Conservation (phyloP, 2,888 invertebrate genomes). For the Neocrepidodera transversa region DNA sequence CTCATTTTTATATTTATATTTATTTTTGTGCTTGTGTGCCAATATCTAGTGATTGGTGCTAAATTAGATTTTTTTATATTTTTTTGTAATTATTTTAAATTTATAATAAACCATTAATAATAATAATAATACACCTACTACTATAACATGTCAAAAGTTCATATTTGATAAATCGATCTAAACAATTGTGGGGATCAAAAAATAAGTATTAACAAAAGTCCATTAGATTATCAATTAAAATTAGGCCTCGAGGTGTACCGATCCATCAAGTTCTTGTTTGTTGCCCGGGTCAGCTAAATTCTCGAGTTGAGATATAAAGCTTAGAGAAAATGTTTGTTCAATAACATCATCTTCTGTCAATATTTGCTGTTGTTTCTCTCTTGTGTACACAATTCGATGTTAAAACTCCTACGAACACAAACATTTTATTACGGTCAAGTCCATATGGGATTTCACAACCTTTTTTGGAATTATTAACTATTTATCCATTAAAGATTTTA, state of each 20-base stretch:
- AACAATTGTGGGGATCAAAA: too few relatives aligned
- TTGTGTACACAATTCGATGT: not conserved
- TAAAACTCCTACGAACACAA: slow-evolving; percentile 7
- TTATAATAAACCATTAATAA: too few relatives aligned
- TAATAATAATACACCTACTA: too few relatives aligned
- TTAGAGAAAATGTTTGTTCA: slow-evolving; percentile 2
- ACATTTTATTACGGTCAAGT: slow-evolving; percentile 10
- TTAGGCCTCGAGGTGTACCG: not conserved
- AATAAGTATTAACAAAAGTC: not conserved
- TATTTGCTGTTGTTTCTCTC: slow-evolving; percentile 1
- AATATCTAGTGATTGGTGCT: too few relatives aligned
- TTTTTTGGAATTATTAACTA: not conserved
- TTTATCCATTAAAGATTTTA: too few relatives aligned
- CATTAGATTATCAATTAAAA: slow-evolving; percentile 1
- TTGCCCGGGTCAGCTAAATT: not conserved
- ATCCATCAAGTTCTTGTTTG: slow-evolving; percentile 3
- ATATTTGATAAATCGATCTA: too few relatives aligned
- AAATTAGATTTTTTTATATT: too few relatives aligned
- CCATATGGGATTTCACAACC: not conserved
- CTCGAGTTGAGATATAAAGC: not conserved
- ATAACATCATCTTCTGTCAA: slow-evolving; percentile 1
- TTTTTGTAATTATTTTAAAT: too few relatives aligned
- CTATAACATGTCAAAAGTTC: too few relatives aligned
- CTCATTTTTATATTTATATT: too few relatives aligned
- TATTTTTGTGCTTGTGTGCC: too few relatives aligned